Base-by-base conservation (phyloP, 2,888 invertebrate species). In the Sarcophaga caerulescens region DNA sequence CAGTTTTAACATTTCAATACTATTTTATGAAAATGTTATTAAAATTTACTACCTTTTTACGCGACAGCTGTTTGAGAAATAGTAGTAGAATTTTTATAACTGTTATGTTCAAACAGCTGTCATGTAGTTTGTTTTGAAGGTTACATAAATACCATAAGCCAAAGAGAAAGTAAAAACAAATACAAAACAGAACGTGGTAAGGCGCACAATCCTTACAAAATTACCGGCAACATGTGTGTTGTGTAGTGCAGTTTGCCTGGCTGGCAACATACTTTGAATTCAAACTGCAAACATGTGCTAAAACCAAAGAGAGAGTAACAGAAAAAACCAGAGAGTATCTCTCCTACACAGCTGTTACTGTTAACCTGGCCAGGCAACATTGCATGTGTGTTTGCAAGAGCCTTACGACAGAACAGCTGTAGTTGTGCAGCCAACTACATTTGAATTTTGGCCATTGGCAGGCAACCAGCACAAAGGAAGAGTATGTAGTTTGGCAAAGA, bases 401-500 rank as follows among this genome's bases (percentile, higher is more conserved):
- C 73, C 76, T 68, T 71, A 79, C 85, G 85, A 71, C 82, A 85
- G 82, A 85, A 81, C 82, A 85, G 85, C 85, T 85, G 85, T 85
- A 85, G 85, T 85, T 85, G 73, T 85, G 85, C 85, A 82, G 85
- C 74, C 62, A 35, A 35, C 81, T 81, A 81, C 81, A 81, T 44
- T 57, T 66, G 8, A 25, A n/a, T 17, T 74, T 17, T 63, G 63
- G 74, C 35, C 10, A 8, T 35, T 35, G 35, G 35, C 35, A 35
- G 35, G 35, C 35, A 35, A 2, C 35, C 8, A 35, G 35, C 8
- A 35, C 35, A 8, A 35, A 35, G 35, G 57, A 69, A 78, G 83
- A 78, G 83, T 69, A 65, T 62, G 78, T 57, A 73, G 71, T 62
- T 57, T 19, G 3, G 21, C 3, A 59, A 84, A 79, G 75, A 65